Evolutionary conservation across 2,888 invertebrate genomes (phyloP).

Genomic region (Eurytoma californica): DNA sequence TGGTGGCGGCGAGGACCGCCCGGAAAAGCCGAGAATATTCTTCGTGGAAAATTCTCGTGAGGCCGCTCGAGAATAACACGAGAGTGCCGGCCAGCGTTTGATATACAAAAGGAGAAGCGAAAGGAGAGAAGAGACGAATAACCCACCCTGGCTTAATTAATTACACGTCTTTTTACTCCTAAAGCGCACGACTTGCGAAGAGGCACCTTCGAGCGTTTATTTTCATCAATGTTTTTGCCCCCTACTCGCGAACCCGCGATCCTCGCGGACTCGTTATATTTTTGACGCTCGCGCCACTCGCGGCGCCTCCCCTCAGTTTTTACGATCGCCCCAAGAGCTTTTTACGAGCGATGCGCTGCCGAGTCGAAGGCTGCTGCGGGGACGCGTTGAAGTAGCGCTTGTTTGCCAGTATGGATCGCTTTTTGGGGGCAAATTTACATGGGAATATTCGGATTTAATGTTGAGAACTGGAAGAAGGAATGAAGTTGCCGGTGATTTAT

Average conservation of each 20-base stretch:
- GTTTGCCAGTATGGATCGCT: conserved; percentile 30
- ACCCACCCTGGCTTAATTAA: conserved; percentile 53
- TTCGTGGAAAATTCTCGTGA: conserved; percentile 56
- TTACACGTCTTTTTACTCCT: conserved; percentile 49
- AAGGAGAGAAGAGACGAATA: conserved; percentile 50
- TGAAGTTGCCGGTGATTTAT: conserved; percentile 47
- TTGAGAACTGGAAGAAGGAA: conserved; percentile 24
- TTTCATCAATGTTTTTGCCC: conserved; percentile 54
- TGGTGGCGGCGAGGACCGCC: conserved; percentile 29
- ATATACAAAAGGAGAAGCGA: conserved; percentile 51
- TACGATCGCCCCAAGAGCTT: conserved; percentile 39
- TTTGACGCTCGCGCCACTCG: conserved; percentile 30
- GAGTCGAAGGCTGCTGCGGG: background rate
- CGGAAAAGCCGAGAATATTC: conserved; percentile 58
- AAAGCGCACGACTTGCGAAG: no score
- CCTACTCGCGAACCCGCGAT: background rate
- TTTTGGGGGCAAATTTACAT: conserved; percentile 46
- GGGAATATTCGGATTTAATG: conserved; percentile 51
- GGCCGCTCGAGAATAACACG: conserved; percentile 26
- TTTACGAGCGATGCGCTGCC: conserved; percentile 25
- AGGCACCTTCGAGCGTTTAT: conserved; percentile 39
- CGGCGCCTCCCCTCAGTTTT: conserved; percentile 16
- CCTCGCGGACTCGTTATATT: conserved; percentile 34
- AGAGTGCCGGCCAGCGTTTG: conserved; percentile 22
- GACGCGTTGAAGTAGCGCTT: background rate